Conservation (phyloP, 23 tunicate species). For the Trididemnum clinides region DNA sequence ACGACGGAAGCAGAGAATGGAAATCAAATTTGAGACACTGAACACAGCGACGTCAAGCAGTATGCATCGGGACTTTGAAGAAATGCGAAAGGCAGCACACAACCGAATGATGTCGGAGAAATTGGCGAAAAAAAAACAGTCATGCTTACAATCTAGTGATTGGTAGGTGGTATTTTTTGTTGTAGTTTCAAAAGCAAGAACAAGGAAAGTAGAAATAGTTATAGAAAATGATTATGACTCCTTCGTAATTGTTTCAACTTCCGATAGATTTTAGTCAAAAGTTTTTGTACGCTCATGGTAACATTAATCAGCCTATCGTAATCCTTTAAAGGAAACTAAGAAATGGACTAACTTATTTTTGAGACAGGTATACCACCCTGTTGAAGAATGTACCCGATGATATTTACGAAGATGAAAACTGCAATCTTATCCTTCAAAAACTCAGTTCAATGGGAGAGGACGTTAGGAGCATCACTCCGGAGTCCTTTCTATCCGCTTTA, state of each 20-base stretch:
- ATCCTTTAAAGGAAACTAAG: too few species aligned
- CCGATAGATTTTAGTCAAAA: too few species aligned
- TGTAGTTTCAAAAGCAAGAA: too few species aligned
- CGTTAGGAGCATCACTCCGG: conserved; percentile 45
- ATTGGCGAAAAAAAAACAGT: conserved; percentile 22
- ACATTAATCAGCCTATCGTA: too few species aligned
- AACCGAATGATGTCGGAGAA: conserved; percentile 15
- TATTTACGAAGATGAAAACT: conserved; percentile 34
- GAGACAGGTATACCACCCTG: conserved; percentile 42
- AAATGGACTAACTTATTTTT: too few species aligned
- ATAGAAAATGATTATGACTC: too few species aligned
- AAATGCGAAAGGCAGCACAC: conserved; percentile 66
- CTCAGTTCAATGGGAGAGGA: conserved; percentile 22
- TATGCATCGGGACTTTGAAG: conserved; percentile 63
- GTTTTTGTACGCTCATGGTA: too few species aligned
- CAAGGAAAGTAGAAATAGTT: too few species aligned
- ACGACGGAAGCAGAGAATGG: conserved; percentile 68
- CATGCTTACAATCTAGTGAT: conserved; percentile 33
- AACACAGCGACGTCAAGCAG: conserved; percentile 45
- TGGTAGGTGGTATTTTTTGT: conserved; percentile 38
- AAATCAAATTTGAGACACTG: conserved; percentile 63
- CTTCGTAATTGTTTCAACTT: too few species aligned
- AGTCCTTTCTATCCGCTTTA: conserved; percentile 57
- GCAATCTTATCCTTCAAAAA: conserved; percentile 35
- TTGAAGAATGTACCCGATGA: conserved; percentile 34